Evolutionary conservation across 2,888 invertebrate species (phyloP).

Genomic region (Tenodera sinensis): DNA sequence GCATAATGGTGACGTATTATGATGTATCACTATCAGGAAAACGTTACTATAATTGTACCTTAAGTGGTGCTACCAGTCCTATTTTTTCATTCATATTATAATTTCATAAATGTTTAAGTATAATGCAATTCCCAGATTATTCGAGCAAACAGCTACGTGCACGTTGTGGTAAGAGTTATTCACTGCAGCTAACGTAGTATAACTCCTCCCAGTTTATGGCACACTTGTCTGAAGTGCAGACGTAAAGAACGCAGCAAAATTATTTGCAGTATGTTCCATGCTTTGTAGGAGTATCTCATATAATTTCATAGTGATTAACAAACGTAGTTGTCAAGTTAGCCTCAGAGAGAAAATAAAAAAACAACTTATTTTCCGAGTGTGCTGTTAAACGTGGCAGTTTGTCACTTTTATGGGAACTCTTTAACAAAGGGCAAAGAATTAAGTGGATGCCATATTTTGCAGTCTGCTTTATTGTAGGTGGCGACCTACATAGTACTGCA

Average conservation of each 20-base stretch:
- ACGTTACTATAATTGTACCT: no score
- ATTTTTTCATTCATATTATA: no score
- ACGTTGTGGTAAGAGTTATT: no score
- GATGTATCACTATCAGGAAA: no score
- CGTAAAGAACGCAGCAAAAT: not conserved
- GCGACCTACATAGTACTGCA: no score
- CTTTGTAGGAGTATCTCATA: not conserved
- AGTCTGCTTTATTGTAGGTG: not conserved
- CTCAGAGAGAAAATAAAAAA: not conserved
- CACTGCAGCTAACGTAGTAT: not conserved
- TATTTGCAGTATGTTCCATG: not conserved
- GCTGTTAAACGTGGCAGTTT: not conserved
- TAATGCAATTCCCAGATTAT: no score
- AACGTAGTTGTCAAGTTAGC: not conserved
- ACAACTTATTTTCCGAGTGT: not conserved
- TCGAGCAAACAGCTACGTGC: no score
- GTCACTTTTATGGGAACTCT: not conserved
- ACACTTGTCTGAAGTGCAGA: not conserved
- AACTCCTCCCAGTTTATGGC: not conserved
- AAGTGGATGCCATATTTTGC: not conserved
- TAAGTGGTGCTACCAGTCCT: no score
- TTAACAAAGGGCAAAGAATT: not conserved
- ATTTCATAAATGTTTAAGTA: no score
- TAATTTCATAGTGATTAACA: not conserved
- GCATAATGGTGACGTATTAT: no score